Conservation (phyloP, 2,797 vertebrate species). For the Sebastes ruberrimus region DNA sequence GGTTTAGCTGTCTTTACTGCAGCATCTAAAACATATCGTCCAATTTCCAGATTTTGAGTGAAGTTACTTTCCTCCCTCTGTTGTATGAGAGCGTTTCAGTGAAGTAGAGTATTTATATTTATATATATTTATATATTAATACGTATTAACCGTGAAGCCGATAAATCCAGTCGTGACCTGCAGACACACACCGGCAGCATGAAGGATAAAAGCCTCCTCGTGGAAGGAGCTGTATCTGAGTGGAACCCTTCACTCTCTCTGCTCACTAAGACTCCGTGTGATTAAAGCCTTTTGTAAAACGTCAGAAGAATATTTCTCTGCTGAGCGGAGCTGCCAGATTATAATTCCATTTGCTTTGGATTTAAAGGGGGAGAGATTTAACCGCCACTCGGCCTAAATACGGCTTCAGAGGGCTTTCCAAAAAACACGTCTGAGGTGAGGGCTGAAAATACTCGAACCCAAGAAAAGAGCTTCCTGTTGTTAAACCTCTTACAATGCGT, state of each 20-base stretch:
- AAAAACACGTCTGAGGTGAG: neutral
- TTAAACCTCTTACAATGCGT: constrained; percentile 4
- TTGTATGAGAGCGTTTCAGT: neutral
- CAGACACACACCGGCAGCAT: too few relatives aligned
- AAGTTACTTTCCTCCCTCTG: too few relatives aligned
- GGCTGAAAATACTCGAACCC: neutral
- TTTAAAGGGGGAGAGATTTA: constrained; percentile 31
- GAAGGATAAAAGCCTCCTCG: neutral
- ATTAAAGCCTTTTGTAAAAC: constrained; percentile 32
- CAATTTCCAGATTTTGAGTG: neutral
- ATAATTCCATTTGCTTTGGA: constrained; percentile 40
- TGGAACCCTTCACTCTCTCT: neutral
- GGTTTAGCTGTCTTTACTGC: neutral
- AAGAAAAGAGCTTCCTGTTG: neutral
- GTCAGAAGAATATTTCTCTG: constrained; percentile 10
- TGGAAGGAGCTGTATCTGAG: neutral
- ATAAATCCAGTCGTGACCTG: neutral
- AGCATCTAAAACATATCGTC: neutral
- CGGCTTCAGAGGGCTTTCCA: neutral
- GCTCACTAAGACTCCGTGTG: neutral
- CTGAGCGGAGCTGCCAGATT: constrained; percentile 25
- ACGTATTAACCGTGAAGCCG: neutral
- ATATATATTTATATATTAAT: too few relatives aligned
- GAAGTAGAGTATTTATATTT: neutral
- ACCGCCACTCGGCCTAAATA: constrained; percentile 29